Percentiles rank a stretch among this genome's conserved stretches.
These are phyloP conservation scores for Neoarius graeffei DNA, from an alignment of 2,113 vertebrate genomes.

Conservation along the genomic window DNA sequence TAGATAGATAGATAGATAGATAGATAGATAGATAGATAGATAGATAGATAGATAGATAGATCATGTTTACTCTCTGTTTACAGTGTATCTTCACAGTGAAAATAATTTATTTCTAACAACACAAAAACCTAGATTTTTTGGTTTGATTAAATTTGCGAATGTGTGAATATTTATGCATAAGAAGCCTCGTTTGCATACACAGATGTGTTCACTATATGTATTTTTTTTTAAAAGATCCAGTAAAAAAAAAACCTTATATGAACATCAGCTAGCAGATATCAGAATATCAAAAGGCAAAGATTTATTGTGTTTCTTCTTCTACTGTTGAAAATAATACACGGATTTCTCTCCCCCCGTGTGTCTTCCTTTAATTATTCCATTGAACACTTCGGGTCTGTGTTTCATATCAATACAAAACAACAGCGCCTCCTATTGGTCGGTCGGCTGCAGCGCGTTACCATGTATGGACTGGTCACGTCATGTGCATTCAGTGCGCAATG, in stretches of 20 bases:
- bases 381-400: neutral
- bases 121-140: neutral
- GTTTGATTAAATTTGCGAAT: neutral
- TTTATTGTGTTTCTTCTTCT: neutral
- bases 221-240: neutral
- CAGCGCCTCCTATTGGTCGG: neutral
- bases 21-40: neutral
- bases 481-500: neutral
- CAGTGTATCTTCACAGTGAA: neutral
- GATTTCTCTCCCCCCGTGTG: neutral
- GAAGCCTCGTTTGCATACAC: neutral
- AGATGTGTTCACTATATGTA: neutral
- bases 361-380: neutral
- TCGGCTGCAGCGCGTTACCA: neutral
- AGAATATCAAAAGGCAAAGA: neutral
- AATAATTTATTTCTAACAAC: no score
- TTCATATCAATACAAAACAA: neutral
- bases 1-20: neutral
- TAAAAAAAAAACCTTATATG: neutral
- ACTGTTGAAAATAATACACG: neutral
- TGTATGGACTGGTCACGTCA: constrained; percentile 2
- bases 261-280: neutral
- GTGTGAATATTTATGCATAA: neutral
- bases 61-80: neutral
- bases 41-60: neutral